A percentile compares a stretch with the other conserved stretches of the same genome.
phyloP scores from a whole-genome alignment of 2,888 invertebrate genomes.

The Onchidella celtica region DNA sequence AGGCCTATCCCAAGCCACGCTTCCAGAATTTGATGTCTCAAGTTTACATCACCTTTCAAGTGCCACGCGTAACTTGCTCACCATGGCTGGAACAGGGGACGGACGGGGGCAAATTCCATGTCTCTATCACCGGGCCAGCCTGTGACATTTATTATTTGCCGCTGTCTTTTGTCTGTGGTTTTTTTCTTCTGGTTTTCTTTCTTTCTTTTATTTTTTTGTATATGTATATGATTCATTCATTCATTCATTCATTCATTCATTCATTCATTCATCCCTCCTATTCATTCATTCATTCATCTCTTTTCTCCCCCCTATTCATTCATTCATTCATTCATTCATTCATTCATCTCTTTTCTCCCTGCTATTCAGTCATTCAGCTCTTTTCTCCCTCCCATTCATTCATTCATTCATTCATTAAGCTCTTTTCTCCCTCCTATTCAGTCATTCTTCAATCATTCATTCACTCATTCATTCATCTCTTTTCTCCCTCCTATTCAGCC shows the following conservation, averaged over 20 bases:
- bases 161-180: background rate
- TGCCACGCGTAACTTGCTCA: slow-evolving; percentile 14
- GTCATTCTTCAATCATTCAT: too few relatives aligned
- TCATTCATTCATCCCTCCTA: background rate
- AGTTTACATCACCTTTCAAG: slow-evolving; percentile 22
- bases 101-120: background rate
- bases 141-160: background rate
- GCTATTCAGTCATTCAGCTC: too few relatives aligned
- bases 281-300: background rate
- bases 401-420: too few relatives aligned
- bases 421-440: too few relatives aligned
- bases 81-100: background rate
- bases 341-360: background rate
- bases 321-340: background rate
- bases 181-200: background rate
- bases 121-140: background rate
- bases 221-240: background rate
- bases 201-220: background rate
- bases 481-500: too few relatives aligned
- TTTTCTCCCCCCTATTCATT: background rate
- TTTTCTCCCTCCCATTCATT: too few relatives aligned
- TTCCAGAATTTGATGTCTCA: slow-evolving; percentile 24
- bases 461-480: too few relatives aligned
- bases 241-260: background rate
- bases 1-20: background rate